phyloP scores from a whole-genome alignment of 2,797 vertebrate genomes.

The Sebastes taczanowskii region DNA sequence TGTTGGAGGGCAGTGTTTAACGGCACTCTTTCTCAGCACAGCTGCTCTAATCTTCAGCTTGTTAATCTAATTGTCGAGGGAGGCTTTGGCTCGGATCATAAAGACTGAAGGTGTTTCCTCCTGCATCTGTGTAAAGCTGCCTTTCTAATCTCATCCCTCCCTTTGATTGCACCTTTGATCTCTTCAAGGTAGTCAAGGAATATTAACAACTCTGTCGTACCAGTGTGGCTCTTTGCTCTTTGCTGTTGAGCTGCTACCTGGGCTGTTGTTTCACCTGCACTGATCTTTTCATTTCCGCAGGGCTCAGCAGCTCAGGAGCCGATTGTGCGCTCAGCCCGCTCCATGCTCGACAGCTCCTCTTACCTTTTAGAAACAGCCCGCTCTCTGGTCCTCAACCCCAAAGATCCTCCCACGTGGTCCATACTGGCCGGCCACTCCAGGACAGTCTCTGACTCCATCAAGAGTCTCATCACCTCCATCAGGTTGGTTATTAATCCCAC shows the following conservation, averaged over 20 bases:
- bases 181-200: conserved; percentile 56
- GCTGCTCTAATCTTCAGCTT: conserved; percentile 75
- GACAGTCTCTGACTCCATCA: conserved; percentile 97
- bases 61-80: conserved; percentile 79
- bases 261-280: conserved; percentile 41
- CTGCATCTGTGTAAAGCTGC: conserved; percentile 64
- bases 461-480: conserved; percentile 98
- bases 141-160: conserved; percentile 68
- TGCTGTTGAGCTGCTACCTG: conserved; percentile 33
- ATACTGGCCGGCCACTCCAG: conserved; percentile 95
- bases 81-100: conserved; percentile 69
- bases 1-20: conserved; percentile 75
- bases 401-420: conserved; percentile 97
- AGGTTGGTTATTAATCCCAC: conserved; percentile 82
- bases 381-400: conserved; percentile 95
- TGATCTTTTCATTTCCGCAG: conserved; percentile 72
- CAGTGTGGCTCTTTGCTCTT: conserved; percentile 14
- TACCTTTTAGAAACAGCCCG: conserved; percentile 93
- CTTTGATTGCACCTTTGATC: conserved; percentile 72
- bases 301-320: conserved; percentile 95
- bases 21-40: conserved; percentile 61
- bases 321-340: conserved; percentile 92
- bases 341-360: conserved; percentile 96
- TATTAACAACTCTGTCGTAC: conserved; percentile 62
- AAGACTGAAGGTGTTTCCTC: conserved; percentile 74